Evolutionary conservation across 92 coral and sea anemone species (phyloP), one percentile per base, ranked within the genome.

Genomic region (Metridium senile): DNA sequence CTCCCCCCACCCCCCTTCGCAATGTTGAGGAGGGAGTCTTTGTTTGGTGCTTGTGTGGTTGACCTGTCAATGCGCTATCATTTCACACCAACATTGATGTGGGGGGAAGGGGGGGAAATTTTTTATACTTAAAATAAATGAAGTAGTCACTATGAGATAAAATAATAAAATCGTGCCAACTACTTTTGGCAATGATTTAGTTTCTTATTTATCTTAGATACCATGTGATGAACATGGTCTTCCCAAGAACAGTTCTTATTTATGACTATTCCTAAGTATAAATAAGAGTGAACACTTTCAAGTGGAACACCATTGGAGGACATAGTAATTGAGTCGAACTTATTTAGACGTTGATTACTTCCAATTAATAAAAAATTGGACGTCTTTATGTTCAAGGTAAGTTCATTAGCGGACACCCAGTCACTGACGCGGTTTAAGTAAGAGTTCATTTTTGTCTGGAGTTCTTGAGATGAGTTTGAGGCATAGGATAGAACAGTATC

Each of bases 101-200:
- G n/a, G n/a, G n/a, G n/a, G n/a, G n/a, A n/a, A n/a, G n/a, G n/a
- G n/a, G n/a, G n/a, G n/a, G n/a, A n/a, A n/a, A n/a, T n/a, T n/a
- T n/a, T n/a, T n/a, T n/a, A n/a, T n/a, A n/a, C n/a, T n/a, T n/a
- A n/a, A n/a, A n/a, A n/a, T n/a, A n/a, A n/a, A n/a, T n/a, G n/a
- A n/a, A n/a, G n/a, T n/a, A n/a, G n/a, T n/a, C n/a, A n/a, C n/a
- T n/a, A n/a, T n/a, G n/a, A n/a, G n/a, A n/a, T n/a, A n/a, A n/a
- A n/a, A n/a, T n/a, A n/a, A n/a, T n/a, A n/a, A n/a, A n/a, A n/a
- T n/a, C n/a, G n/a, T n/a, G n/a, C n/a, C n/a, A n/a, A n/a, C n/a
- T n/a, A n/a, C n/a, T n/a, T n/a, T n/a, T n/a, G n/a, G n/a, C n/a
- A 45, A 45, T 22, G 70, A 27, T 43, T 43, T 65, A 65, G 45